phyloP scores from a whole-genome alignment of 2,113 vertebrate genomes.

The Catagonus wagneri region DNA sequence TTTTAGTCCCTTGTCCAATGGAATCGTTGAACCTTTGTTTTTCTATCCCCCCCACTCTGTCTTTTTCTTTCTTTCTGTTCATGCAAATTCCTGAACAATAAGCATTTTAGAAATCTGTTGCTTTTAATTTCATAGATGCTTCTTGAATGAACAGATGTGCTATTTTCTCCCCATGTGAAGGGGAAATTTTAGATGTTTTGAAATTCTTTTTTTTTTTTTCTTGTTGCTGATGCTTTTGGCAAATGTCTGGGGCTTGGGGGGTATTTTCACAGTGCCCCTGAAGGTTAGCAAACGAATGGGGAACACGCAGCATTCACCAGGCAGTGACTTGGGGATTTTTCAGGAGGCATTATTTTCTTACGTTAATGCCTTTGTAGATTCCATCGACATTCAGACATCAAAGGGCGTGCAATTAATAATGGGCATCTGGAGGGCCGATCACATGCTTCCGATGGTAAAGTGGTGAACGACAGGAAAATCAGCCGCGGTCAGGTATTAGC shows the following conservation, averaged over 20 bases:
- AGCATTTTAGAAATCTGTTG: background rate
- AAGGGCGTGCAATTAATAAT: slow-evolving; percentile 76
- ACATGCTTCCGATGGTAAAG: slow-evolving; percentile 72
- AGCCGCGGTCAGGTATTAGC: slow-evolving; percentile 70
- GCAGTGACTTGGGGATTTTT: slow-evolving; percentile 66
- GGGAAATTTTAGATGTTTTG: slow-evolving; percentile 57
- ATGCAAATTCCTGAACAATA: slow-evolving; percentile 9
- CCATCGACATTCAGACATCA: slow-evolving; percentile 76
- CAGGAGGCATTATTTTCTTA: slow-evolving; percentile 79
- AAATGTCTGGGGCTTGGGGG: background rate
- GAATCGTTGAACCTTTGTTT: slow-evolving; percentile 39
- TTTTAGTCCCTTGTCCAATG: slow-evolving; percentile 27
- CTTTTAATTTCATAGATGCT: slow-evolving; percentile 2
- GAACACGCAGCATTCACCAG: background rate
- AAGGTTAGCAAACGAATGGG: slow-evolving; percentile 34
- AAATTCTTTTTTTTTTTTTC: background rate
- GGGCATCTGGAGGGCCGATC: slow-evolving; percentile 78
- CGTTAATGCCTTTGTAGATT: slow-evolving; percentile 79
- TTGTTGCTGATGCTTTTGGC: background rate
- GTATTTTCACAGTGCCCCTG: background rate
- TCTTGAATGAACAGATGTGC: slow-evolving; percentile 18
- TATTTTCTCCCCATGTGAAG: background rate
- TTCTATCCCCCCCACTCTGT: background rate
- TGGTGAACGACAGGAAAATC: slow-evolving; percentile 70
- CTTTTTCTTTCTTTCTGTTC: background rate